Conservation (phyloP, 2,888 invertebrate genomes). For the Apoderus coryli region DNA sequence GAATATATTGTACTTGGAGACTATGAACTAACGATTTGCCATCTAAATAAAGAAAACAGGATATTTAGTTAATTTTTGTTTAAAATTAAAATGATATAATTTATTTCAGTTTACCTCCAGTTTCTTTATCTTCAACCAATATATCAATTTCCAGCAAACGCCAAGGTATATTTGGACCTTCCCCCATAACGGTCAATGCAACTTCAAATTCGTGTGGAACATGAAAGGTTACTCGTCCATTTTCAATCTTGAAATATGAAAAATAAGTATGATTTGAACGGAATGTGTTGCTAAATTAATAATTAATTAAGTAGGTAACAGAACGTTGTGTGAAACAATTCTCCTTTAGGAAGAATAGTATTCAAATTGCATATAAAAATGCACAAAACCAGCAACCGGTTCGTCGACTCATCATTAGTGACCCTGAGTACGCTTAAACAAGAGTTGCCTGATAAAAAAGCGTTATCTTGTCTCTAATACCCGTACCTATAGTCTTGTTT, state of each 20-base stretch:
- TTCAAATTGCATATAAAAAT: too few relatives aligned
- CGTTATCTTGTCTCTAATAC: too few relatives aligned
- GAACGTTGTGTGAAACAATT: too few relatives aligned
- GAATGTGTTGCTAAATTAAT: too few relatives aligned
- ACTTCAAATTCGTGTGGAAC: slow-evolving; percentile 95
- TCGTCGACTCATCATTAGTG: too few relatives aligned
- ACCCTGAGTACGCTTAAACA: too few relatives aligned
- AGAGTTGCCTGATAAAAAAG: too few relatives aligned
- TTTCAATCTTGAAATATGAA: slow-evolving; percentile 55
- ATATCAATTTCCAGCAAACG: slow-evolving; percentile 87
- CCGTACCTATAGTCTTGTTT: too few relatives aligned
- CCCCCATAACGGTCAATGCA: slow-evolving; percentile 93
- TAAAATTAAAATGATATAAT: slow-evolving; percentile 7
- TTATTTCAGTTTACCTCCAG: slow-evolving; percentile 77
- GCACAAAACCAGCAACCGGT: slow-evolving; percentile 3
- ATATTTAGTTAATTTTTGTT: neutral
- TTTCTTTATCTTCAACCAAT: slow-evolving; percentile 93
- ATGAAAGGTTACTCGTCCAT: slow-evolving; percentile 86
- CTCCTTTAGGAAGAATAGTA: too few relatives aligned
- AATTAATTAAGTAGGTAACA: too few relatives aligned
- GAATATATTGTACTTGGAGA: slow-evolving; percentile 84
- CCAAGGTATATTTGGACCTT: slow-evolving; percentile 88
- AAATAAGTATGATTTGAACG: too few relatives aligned
- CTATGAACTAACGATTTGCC: slow-evolving; percentile 92
- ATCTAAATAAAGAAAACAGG: slow-evolving; percentile 40